Conservation (phyloP, 2,113 vertebrate species). For the Misgurnus mizolepis region DNA sequence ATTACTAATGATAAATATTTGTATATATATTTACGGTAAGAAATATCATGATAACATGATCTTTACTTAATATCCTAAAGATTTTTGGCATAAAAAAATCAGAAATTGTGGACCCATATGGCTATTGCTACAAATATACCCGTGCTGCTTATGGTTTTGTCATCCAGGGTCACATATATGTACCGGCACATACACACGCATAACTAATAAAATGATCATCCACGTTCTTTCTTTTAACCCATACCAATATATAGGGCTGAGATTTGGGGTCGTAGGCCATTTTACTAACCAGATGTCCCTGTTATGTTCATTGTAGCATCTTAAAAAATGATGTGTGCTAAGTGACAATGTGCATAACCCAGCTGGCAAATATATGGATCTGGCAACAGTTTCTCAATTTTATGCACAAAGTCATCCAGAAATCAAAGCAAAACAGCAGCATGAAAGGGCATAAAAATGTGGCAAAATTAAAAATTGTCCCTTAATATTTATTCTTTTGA, state of each 20-base stretch:
- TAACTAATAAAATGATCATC: too few species aligned
- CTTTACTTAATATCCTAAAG: too few species aligned
- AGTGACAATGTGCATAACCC: neutral
- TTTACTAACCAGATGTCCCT: neutral
- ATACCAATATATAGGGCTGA: neutral
- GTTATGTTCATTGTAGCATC: neutral
- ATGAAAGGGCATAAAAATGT: neutral
- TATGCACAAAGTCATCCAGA: neutral
- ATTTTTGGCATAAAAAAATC: too few species aligned
- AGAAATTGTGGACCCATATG: too few species aligned
- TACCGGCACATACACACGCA: neutral
- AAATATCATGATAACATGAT: too few species aligned
- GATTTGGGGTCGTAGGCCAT: slow-evolving; percentile 7
- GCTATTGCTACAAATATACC: too few species aligned
- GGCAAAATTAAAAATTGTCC: neutral
- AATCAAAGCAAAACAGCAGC: neutral
- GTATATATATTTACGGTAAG: too few species aligned
- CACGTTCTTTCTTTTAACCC: neutral
- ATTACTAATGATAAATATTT: too few species aligned
- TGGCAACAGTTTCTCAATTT: neutral
- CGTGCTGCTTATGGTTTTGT: too few species aligned
- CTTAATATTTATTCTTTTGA: too few species aligned
- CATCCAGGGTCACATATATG: neutral
- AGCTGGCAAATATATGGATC: neutral
- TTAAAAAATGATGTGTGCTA: neutral